These are phyloP conservation scores for Anticlea derivata DNA, from an alignment of 2,888 invertebrate genomes.

Conservation along the genomic window DNA sequence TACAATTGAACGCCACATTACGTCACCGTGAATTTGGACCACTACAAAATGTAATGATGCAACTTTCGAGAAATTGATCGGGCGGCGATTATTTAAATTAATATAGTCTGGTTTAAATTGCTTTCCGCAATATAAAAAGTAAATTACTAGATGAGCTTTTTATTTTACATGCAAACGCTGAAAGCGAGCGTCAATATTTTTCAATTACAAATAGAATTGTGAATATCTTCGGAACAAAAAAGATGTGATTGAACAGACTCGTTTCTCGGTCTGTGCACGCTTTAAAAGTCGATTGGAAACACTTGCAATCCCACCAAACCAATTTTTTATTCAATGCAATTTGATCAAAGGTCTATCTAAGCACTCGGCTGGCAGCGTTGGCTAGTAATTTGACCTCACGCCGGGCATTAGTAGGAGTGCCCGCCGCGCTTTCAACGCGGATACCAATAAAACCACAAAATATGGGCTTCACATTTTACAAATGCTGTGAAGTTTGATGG, in stretches of 20 bases:
- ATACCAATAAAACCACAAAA: constrained; percentile 67
- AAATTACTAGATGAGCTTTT: constrained; percentile 23
- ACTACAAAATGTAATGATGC: constrained; percentile 30
- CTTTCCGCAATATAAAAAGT: constrained; percentile 27
- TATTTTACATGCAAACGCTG: constrained; percentile 21
- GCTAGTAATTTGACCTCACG: constrained; percentile 74
- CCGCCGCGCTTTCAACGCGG: constrained; percentile 65
- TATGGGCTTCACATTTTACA: constrained; percentile 60
- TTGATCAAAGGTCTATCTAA: constrained; percentile 65
- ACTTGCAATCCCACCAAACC: constrained; percentile 58
- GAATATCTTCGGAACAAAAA: constrained; percentile 34
- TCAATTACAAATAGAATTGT: constrained; percentile 39
- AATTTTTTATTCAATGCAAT: constrained; percentile 67
- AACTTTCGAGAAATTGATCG: constrained; percentile 35
- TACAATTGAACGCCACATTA: constrained; percentile 24
- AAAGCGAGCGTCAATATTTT: constrained; percentile 31
- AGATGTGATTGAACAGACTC: constrained; percentile 26
- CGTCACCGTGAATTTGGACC: constrained; percentile 35
- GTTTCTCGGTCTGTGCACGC: constrained; percentile 30
- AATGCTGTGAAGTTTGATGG: constrained; percentile 56
- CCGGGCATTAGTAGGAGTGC: constrained; percentile 69
- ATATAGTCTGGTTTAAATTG: constrained; percentile 34
- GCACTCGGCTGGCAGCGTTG: constrained; percentile 54
- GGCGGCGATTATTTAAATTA: constrained; percentile 36
- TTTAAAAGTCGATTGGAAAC: constrained; percentile 57